Conservation (phyloP, 2,888 invertebrate species). For the Leptinotarsa peninsularis region DNA sequence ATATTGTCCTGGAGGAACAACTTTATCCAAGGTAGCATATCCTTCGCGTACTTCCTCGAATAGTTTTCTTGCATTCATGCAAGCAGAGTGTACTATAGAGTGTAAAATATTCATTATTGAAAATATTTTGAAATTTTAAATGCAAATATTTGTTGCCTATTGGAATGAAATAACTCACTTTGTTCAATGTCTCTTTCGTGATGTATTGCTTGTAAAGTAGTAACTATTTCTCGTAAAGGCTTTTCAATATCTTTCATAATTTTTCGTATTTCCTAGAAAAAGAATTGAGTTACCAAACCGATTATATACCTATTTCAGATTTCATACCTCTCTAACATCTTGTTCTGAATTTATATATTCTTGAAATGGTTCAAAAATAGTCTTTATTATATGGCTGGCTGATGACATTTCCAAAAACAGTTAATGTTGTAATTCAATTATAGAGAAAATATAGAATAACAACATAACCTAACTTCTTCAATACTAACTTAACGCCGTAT, state of each 20-base stretch:
- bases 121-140: not conserved
- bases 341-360: conserved; percentile 83
- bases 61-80: conserved; percentile 73
- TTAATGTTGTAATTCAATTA: not conserved
- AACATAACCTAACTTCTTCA: not conserved
- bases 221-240: conserved; percentile 81
- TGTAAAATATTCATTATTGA: conserved; percentile 26
- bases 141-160: not conserved
- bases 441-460: conserved; percentile 1
- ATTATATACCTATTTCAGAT: not conserved
- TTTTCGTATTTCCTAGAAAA: conserved; percentile 73
- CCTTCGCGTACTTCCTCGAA: conserved; percentile 76
- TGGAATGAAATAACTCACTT: conserved; percentile 66
- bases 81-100: conserved; percentile 72
- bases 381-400: conserved; percentile 65
- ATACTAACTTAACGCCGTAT: not conserved
- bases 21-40: conserved; percentile 73
- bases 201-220: conserved; percentile 85
- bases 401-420: conserved; percentile 43
- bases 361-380: conserved; percentile 82
- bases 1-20: conserved; percentile 83
- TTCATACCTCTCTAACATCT: conserved; percentile 80
- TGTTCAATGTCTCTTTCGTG: conserved; percentile 74
- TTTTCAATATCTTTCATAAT: conserved; percentile 84
- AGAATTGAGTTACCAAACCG: not conserved